Percentiles rank a stretch among this genome's conserved stretches.
These are phyloP conservation scores for Meliscaeva auricollis DNA, from an alignment of 2,888 invertebrate genomes.

Conservation along the genomic window DNA sequence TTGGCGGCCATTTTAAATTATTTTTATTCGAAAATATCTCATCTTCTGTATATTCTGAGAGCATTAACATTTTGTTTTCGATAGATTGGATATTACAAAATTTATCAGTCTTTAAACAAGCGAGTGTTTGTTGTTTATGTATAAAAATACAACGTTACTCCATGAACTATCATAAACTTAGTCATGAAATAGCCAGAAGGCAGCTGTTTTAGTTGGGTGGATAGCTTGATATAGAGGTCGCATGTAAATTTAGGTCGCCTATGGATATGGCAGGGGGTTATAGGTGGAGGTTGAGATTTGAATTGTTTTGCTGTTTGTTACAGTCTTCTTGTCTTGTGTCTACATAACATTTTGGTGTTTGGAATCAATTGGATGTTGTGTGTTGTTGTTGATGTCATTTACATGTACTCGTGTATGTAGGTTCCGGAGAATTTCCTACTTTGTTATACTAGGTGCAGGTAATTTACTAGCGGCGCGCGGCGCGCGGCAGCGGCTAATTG, in stretches of 20 bases:
- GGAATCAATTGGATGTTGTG: slow-evolving; percentile 31
- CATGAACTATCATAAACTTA: not conserved
- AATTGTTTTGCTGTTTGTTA: slow-evolving; percentile 46
- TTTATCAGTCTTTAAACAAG: not conserved
- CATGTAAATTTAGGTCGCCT: slow-evolving; percentile 60
- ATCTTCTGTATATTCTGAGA: too few relatives aligned
- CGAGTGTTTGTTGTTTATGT: not conserved
- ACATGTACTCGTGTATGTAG: not conserved
- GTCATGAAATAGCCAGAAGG: slow-evolving; percentile 28
- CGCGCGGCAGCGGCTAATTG: slow-evolving; percentile 3
- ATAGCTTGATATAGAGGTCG: slow-evolving; percentile 58
- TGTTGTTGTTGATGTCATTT: not conserved
- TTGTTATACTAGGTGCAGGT: not conserved
- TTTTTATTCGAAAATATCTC: too few relatives aligned
- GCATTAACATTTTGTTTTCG: not conserved
- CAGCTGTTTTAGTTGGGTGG: slow-evolving; percentile 38
- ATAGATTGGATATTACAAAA: not conserved
- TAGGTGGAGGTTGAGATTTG: slow-evolving; percentile 2
- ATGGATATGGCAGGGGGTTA: slow-evolving; percentile 24
- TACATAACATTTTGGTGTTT: slow-evolving; percentile 34
- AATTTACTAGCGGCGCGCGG: too few relatives aligned
- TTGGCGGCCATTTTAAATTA: too few relatives aligned
- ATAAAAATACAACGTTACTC: not conserved
- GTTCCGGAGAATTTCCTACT: slow-evolving; percentile 29
- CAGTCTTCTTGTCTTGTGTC: slow-evolving; percentile 28